Evolutionary conservation across 1,140 invertebrate species (phyloP).

Genomic region (Drosophila sucinea): DNA sequence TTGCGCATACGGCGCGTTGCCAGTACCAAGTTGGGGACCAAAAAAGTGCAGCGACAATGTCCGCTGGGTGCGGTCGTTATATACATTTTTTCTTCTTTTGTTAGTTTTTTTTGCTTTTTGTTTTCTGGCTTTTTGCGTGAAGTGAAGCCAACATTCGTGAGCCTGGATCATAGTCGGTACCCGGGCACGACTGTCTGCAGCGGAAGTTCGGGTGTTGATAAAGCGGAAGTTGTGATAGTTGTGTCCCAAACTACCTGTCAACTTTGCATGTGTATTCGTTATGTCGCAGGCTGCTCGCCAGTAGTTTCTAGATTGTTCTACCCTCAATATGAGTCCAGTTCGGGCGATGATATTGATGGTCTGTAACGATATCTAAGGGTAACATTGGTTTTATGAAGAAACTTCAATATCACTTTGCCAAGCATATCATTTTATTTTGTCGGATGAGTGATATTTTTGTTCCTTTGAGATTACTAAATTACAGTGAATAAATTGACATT

Average conservation of each 20-base stretch:
- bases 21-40: conserved; percentile 12
- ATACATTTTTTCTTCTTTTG: background rate
- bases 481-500: background rate
- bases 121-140: conserved; percentile 4
- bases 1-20: conserved; percentile 50
- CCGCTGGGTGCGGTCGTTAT: conserved; percentile 28
- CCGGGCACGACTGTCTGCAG: conserved; percentile 38
- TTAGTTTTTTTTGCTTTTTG: background rate
- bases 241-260: conserved; percentile 16
- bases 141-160: conserved; percentile 9
- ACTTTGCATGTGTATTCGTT: background rate
- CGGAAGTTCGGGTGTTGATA: conserved; percentile 61
- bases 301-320: background rate
- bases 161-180: background rate
- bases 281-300: background rate
- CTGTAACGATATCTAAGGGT: too few species aligned
- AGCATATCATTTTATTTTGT: background rate
- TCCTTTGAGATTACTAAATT: too few species aligned
- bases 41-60: conserved; percentile 35
- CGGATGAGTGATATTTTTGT: background rate
- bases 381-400: too few species aligned
- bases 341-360: too few species aligned
- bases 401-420: too few species aligned
- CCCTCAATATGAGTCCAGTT: too few species aligned
- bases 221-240: conserved; percentile 60